phyloP scores from a whole-genome alignment of 1,140 invertebrate species.

The Saccostrea cuccullata region DNA sequence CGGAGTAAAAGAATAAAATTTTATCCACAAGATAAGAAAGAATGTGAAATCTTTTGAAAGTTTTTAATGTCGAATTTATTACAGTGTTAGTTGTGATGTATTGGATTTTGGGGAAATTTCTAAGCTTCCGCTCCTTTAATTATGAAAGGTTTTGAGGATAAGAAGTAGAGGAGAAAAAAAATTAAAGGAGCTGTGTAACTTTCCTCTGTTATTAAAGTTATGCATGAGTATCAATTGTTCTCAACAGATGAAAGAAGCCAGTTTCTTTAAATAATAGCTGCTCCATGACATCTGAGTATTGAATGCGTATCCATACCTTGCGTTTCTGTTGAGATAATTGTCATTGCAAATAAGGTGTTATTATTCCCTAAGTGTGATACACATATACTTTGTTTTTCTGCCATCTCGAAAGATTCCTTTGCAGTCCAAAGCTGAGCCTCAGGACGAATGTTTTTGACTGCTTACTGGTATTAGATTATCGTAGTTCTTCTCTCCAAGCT shows the following conservation, averaged over 20 bases:
- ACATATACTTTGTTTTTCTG: background rate
- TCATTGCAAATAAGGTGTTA: background rate
- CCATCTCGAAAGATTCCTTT: background rate
- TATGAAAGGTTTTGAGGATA: background rate
- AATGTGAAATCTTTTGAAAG: background rate
- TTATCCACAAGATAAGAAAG: background rate
- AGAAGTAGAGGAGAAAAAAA: background rate
- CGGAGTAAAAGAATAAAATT: background rate
- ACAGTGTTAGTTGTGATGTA: background rate
- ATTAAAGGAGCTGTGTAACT: background rate
- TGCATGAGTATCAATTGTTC: background rate
- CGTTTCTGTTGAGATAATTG: background rate
- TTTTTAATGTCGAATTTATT: background rate
- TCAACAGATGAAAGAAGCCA: background rate
- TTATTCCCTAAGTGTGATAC: background rate
- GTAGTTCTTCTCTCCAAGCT: background rate
- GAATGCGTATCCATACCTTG: background rate
- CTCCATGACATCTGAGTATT: background rate
- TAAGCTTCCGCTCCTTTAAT: background rate
- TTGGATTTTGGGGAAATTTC: background rate
- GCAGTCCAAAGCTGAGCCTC: background rate
- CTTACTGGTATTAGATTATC: conserved; percentile 22
- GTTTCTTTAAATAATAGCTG: background rate
- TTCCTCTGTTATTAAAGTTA: background rate
- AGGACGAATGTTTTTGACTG: background rate